Percentiles rank a stretch among this genome's conserved stretches.
These are phyloP conservation scores for Aethes cnicana DNA, from an alignment of 2,888 invertebrate species.

Conservation along the genomic window DNA sequence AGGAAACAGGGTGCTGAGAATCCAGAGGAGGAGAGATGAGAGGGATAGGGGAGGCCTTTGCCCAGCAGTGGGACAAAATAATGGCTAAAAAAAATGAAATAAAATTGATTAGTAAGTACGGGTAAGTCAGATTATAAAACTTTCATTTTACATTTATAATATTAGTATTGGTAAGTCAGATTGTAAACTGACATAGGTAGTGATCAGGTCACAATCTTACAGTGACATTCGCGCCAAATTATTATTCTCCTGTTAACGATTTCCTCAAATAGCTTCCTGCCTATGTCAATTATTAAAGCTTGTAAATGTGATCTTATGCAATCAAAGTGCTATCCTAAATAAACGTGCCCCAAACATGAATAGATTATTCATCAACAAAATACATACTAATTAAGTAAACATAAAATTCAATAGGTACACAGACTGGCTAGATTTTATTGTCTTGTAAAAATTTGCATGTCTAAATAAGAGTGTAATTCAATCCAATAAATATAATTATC, in stretches of 20 bases:
- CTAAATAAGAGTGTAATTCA: no score
- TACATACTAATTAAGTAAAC: slow-evolving; percentile 21
- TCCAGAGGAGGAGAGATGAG: no score
- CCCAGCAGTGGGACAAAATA: no score
- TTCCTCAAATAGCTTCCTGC: slow-evolving; percentile 38
- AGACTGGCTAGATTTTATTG: background rate
- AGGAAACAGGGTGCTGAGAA: no score
- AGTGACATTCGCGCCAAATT: slow-evolving; percentile 1
- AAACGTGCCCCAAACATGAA: slow-evolving; percentile 60
- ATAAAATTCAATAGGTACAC: background rate
- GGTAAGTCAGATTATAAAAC: no score
- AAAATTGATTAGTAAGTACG: no score
- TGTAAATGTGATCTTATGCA: slow-evolving; percentile 48
- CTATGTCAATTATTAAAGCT: slow-evolving; percentile 59
- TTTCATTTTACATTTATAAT: no score
- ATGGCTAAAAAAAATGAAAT: no score
- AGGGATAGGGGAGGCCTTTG: no score
- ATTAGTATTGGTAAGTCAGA: no score
- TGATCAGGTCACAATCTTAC: background rate
- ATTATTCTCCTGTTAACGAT: slow-evolving; percentile 6
- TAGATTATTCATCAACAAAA: slow-evolving; percentile 59
- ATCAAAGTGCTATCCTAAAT: slow-evolving; percentile 70
- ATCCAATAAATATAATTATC: background rate
- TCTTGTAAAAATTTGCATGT: no score
- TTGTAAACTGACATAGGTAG: no score